phyloP scores from a whole-genome alignment of 2,113 vertebrate genomes.

The Brachionichthys hirsutus region DNA sequence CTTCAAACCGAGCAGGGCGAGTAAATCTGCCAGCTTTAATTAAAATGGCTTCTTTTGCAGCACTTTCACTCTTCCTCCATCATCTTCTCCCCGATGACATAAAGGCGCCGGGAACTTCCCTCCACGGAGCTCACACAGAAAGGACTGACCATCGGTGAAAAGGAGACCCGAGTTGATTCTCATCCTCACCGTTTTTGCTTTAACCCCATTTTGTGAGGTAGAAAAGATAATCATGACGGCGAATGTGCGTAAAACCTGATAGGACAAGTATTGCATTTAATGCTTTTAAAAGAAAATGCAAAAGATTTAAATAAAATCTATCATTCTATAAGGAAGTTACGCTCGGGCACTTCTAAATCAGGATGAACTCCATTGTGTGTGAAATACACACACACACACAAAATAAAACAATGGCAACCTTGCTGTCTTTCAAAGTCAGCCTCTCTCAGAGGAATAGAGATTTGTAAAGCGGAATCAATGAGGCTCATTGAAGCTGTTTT shows the following conservation, averaged over 20 bases:
- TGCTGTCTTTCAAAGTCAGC: slow-evolving; percentile 54
- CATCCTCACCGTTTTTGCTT: slow-evolving; percentile 22
- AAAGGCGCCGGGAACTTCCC: slow-evolving; percentile 58
- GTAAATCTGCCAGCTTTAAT: slow-evolving; percentile 79
- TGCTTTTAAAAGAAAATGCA: neutral
- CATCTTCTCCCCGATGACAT: slow-evolving; percentile 59
- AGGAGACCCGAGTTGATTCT: slow-evolving; percentile 17
- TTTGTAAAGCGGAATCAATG: slow-evolving; percentile 68
- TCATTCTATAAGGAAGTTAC: slow-evolving; percentile 4
- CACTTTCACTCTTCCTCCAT: slow-evolving; percentile 26
- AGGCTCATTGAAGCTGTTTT: slow-evolving; percentile 62
- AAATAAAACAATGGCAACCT: slow-evolving; percentile 16
- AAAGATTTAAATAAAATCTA: neutral
- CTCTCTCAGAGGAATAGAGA: slow-evolving; percentile 58
- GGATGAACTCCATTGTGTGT: slow-evolving; percentile 3
- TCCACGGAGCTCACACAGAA: slow-evolving; percentile 42
- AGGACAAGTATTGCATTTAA: neutral
- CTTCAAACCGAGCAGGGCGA: slow-evolving; percentile 61
- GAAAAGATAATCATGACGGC: slow-evolving; percentile 28
- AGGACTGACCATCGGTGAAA: slow-evolving; percentile 49
- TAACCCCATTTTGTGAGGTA: slow-evolving; percentile 34
- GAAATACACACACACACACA: neutral
- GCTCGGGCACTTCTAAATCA: neutral
- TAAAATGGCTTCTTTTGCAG: slow-evolving; percentile 71
- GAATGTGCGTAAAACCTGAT: neutral